Percentiles rank a stretch among this genome's conserved stretches.
Evolutionary conservation across 53 echinoderm and acorn worm genomes (phyloP).

Genomic region (Mesocentrotus franciscanus): DNA sequence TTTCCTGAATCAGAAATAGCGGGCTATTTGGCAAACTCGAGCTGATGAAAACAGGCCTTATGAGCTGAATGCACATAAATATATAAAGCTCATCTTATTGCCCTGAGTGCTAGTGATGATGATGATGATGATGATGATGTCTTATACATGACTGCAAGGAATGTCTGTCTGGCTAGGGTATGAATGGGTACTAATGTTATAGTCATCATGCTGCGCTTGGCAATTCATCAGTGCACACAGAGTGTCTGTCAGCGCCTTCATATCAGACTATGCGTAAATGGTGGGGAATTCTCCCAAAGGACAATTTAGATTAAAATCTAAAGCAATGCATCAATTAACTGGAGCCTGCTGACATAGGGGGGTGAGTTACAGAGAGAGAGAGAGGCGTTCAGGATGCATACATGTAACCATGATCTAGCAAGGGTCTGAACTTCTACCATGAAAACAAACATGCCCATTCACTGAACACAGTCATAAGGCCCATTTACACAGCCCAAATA

Average conservation of each 20-base stretch:
- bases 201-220: slow-evolving; percentile 29
- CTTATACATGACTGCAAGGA: not conserved
- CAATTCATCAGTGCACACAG: slow-evolving; percentile 1
- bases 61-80: not conserved
- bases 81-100: not conserved
- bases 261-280: slow-evolving; percentile 25
- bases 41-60: too few relatives aligned
- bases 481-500: too few relatives aligned
- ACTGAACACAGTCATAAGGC: too few relatives aligned
- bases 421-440: too few relatives aligned
- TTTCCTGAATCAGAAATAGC: too few relatives aligned
- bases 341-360: not conserved
- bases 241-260: slow-evolving; percentile 10
- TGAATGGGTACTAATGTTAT: slow-evolving; percentile 43
- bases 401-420: too few relatives aligned
- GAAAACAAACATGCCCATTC: too few relatives aligned
- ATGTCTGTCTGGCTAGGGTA: not conserved
- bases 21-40: too few relatives aligned
- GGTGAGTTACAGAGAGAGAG: too few relatives aligned
- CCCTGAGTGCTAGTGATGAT: not conserved
- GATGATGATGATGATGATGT: slow-evolving; percentile 38
- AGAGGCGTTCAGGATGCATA: too few relatives aligned
- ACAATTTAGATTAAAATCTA: slow-evolving; percentile 30
- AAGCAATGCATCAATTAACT: not conserved
- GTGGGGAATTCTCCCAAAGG: slow-evolving; percentile 26